A percentile compares a stretch with the other conserved stretches of the same genome.
phyloP scores from a whole-genome alignment of 2,797 vertebrate genomes.

The Phoeniculus purpureus region DNA sequence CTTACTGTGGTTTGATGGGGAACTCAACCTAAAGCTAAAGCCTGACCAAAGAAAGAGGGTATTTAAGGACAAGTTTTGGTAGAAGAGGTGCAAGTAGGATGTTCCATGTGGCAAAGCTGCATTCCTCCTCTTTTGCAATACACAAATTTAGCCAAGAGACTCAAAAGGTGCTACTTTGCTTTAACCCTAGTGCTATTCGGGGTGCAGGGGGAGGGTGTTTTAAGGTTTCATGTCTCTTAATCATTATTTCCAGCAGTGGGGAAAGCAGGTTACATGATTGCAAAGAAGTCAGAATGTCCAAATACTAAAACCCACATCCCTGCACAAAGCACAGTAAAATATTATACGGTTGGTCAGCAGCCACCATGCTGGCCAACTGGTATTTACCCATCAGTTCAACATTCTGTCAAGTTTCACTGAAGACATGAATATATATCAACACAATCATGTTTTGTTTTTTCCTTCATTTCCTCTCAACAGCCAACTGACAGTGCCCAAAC shows the following conservation, averaged over 20 bases:
- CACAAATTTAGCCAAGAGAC: conserved; percentile 19
- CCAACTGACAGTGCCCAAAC: neutral
- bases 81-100: neutral
- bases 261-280: neutral
- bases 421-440: neutral
- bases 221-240: neutral
- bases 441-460: neutral
- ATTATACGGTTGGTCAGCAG: neutral
- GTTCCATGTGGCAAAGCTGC: conserved; percentile 21
- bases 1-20: conserved; percentile 44
- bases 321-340: neutral
- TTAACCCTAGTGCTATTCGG: neutral
- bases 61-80: conserved; percentile 31
- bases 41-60: conserved; percentile 35
- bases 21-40: conserved; percentile 56
- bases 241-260: neutral
- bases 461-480: neutral
- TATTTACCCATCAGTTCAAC: neutral
- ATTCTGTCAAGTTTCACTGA: neutral
- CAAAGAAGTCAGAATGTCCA: neutral
- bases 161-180: conserved; percentile 25
- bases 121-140: conserved; percentile 27
- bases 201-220: neutral
- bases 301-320: neutral
- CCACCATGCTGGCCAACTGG: neutral